phyloP scores from a whole-genome alignment of 2,113 vertebrate genomes.

The Boulengeromyrus knoepffleri region DNA sequence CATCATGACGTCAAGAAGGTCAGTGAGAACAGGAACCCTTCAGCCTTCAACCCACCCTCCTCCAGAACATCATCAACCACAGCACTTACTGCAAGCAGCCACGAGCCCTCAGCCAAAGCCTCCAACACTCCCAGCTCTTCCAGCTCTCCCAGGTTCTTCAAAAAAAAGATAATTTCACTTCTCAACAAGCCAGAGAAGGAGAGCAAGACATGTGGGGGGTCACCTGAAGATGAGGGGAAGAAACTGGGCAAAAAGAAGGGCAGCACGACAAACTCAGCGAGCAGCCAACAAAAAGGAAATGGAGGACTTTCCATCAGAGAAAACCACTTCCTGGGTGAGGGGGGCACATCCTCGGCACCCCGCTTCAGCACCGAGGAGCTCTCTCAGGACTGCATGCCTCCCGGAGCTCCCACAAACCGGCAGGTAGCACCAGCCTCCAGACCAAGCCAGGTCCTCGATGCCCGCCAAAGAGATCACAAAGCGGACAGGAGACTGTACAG shows the following conservation, averaged over 20 bases:
- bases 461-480: slow-evolving; percentile 48
- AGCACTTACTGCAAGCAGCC: slow-evolving; percentile 52
- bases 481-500: slow-evolving; percentile 68
- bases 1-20: slow-evolving; percentile 56
- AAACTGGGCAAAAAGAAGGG: slow-evolving; percentile 50
- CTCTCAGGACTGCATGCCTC: slow-evolving; percentile 36
- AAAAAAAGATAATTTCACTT: slow-evolving; percentile 78
- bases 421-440: slow-evolving; percentile 29
- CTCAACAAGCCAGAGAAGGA: slow-evolving; percentile 75
- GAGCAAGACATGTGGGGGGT: slow-evolving; percentile 67
- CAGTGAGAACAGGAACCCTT: slow-evolving; percentile 22
- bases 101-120: slow-evolving; percentile 55
- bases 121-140: slow-evolving; percentile 40
- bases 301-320: slow-evolving; percentile 30
- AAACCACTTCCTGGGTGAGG: slow-evolving; percentile 45
- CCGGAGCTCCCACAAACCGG: background rate
- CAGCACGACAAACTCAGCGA: slow-evolving; percentile 40
- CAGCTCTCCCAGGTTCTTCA: slow-evolving; percentile 68
- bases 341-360: slow-evolving; percentile 66
- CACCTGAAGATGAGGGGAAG: slow-evolving; percentile 68
- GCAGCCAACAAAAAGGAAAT: slow-evolving; percentile 9
- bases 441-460: slow-evolving; percentile 32
- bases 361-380: slow-evolving; percentile 75
- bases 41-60: slow-evolving; percentile 43
- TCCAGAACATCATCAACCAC: slow-evolving; percentile 70